Base-by-base conservation (phyloP, 2,888 invertebrate species). In the Poecilobothrus nobilitatus region DNA sequence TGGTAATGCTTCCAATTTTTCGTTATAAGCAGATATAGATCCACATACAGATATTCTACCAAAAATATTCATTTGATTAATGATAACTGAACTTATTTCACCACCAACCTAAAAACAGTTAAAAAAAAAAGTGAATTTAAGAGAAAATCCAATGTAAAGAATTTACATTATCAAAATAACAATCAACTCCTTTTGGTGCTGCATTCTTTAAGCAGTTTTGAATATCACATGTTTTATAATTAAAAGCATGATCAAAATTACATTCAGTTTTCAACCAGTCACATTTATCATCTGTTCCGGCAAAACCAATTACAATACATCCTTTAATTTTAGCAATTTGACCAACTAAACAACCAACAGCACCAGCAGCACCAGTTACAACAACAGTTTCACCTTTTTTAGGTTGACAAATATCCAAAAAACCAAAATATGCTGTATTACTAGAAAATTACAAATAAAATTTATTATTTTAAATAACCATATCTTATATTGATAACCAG, bases 261-360 rank as follows among this genome's bases (percentile, higher is more conserved):
- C 90, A 78, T 67, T 87, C 86, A 18, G 87, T 81, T 21, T 82
- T 83, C 22, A 90, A 78, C 89, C 89, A 91, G 71, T 86, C 81
- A 72, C 88, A 87, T 82, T 92, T 91, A 27, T 86, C 87, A 72
- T 90, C 87, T 5, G 87, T 84, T 1, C 91, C 91, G 20, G 89
- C 87, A 73, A 89, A 86, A 4, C 90, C 91, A 73, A 91, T 87
- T 0, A 90, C 90, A 69, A 79, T 84, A 74, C 89, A 87, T 18
- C 88, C 89, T 79, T 88, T 84, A 66, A 88, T 85, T 82, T 91
- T 91, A 1, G 87, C 92, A 71, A 92, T 89, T 83, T 92, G 92
- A 2, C 91, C 91, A 34, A 91, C 91, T 66, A 88, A 84, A 70
- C 86, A 88, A 8, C 92, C 92, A 18, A 92, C 91, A 61, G 91